A percentile compares a stretch with the other conserved stretches of the same genome.
Conservation (phyloP, 2,797 vertebrate species). For the Anguilla obscura region DNA sequence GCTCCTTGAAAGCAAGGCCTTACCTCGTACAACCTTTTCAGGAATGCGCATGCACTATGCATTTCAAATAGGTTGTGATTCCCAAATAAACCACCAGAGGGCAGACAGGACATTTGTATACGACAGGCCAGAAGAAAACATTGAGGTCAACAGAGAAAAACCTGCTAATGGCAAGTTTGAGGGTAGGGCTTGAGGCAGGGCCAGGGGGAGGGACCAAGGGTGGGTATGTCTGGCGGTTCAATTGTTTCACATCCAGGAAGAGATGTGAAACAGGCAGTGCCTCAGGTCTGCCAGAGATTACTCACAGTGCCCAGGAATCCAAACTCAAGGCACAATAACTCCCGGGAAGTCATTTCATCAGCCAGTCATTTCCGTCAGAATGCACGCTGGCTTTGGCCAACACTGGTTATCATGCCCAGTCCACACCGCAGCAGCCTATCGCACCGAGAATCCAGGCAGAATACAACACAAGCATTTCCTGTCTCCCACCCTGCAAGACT, state of each 20-base stretch:
- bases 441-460: neutral
- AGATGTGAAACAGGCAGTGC: neutral
- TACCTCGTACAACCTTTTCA: neutral
- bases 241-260: neutral
- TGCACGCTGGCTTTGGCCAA: neutral
- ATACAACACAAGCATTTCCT: neutral
- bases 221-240: neutral
- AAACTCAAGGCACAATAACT: neutral
- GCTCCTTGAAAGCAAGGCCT: neutral
- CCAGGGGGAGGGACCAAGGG: neutral
- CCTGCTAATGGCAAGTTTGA: neutral
- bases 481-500: no score
- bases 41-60: neutral
- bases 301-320: conserved; percentile 19
- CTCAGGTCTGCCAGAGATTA: neutral
- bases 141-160: neutral
- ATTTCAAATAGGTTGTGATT: neutral
- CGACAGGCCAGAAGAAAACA: neutral
- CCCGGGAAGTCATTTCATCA: neutral
- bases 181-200: neutral
- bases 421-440: neutral
- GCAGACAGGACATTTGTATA: conserved; percentile 2
- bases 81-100: conserved; percentile 19
- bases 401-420: neutral
- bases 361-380: neutral